phyloP scores from a whole-genome alignment of 2,113 vertebrate genomes.

The Burhinus bistriatus region DNA sequence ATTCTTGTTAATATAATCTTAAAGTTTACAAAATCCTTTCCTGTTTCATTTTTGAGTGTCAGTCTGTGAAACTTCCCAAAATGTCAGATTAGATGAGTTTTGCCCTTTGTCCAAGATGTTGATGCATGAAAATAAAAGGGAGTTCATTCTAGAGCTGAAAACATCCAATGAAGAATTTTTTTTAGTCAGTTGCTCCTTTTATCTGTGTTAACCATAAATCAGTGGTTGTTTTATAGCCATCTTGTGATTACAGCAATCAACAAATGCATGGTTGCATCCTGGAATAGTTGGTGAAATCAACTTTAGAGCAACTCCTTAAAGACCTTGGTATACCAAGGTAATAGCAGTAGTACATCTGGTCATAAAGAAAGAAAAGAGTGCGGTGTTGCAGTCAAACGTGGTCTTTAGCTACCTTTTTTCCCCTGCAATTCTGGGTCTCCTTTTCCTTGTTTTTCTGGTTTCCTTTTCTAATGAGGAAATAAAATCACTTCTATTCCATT shows the following conservation, averaged over 20 bases:
- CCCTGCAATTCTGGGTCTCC: background rate
- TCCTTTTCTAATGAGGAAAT: background rate
- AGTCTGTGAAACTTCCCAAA: background rate
- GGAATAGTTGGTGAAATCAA: background rate
- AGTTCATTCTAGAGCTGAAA: background rate
- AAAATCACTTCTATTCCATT: background rate
- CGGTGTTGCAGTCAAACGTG: background rate
- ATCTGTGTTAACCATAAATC: background rate
- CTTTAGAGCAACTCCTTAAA: background rate
- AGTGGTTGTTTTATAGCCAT: background rate
- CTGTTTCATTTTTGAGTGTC: background rate
- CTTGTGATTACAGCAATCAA: background rate
- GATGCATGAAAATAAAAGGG: background rate
- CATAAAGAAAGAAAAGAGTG: background rate
- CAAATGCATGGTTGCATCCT: background rate
- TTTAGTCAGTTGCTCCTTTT: background rate
- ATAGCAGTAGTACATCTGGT: background rate
- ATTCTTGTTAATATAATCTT: background rate
- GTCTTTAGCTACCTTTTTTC: background rate
- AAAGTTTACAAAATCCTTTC: conserved; percentile 20
- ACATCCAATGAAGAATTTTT: background rate
- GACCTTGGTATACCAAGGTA: background rate
- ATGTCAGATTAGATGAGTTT: background rate
- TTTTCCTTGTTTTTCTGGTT: background rate
- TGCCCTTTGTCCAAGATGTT: background rate